phyloP scores from a whole-genome alignment of 2,797 vertebrate species.

The Darevskia mixta region DNA sequence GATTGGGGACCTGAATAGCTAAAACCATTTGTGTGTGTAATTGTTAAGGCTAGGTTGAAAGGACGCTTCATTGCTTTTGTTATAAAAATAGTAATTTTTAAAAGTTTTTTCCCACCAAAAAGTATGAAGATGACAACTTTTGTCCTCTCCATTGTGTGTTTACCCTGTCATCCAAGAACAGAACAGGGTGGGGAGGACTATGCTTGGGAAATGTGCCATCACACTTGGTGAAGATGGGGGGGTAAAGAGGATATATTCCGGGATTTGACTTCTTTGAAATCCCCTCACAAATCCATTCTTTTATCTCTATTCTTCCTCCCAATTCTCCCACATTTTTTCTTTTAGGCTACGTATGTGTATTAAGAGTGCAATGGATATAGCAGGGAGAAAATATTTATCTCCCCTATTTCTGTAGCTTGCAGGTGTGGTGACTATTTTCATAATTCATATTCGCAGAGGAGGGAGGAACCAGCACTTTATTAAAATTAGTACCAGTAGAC shows the following conservation, averaged over 20 bases:
- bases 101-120: not conserved
- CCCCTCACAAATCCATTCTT: not conserved
- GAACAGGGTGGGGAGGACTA: constrained; percentile 41
- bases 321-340: not conserved
- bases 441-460: not conserved
- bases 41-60: not conserved
- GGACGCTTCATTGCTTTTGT: constrained; percentile 4
- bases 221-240: not conserved
- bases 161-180: constrained; percentile 49
- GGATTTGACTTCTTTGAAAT: not conserved
- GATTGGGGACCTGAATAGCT: not conserved
- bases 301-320: not conserved
- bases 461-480: constrained; percentile 7
- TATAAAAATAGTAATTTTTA: not conserved
- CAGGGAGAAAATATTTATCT: not conserved
- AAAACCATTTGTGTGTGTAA: not conserved
- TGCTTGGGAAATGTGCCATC: constrained; percentile 51
- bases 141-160: not conserved
- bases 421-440: constrained; percentile 45
- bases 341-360: no score
- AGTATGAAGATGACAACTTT: not conserved
- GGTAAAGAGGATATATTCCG: not conserved
- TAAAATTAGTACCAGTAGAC: constrained; percentile 20
- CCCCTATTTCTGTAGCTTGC: not conserved
- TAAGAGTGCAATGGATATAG: not conserved